Base-by-base conservation (phyloP, 2,888 invertebrate species). In the Morpho deidamia region DNA sequence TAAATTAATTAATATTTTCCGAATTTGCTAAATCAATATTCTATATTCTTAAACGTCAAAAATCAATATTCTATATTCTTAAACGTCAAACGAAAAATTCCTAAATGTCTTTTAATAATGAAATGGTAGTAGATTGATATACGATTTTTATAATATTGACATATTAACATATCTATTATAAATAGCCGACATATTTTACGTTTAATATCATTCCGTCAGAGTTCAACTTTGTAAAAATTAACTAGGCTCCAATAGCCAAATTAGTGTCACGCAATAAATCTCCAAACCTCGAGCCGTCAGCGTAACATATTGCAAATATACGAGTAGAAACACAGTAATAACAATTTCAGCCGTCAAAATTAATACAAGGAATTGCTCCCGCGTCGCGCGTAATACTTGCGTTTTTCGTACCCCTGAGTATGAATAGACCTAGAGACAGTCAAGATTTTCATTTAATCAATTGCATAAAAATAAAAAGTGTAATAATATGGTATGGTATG, bases 341-440 rank as follows among this genome's bases (percentile, higher is more conserved):
- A 79, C 76, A 75, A 76, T 74, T 72, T 72, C 70, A 72, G 69
- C 72, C 76, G 80, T 80, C 76, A 76, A 80, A 84, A 83, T 84
- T 84, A 83, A 83, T 82, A 83, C 80, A 75, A 78, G 74, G 70
- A 58, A 59, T 53, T 47, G 61, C 57, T 57, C 62, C 61, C 59
- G 51, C 52, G 50, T 34, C 55, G 55, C 60, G 51, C 57, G 54
- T 56, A 55, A 57, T 55, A 53, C 58, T 60, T 57, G 53, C 55
- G 52, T 56, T 61, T 62, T 61, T 56, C 57, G 52, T 33, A 49
- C 55, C 39, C 44, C 41, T 44, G 53, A 45, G 56, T 35, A 47
- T 44, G 42, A 41, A 38, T 48, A 48, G 55, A 39, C 48, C 14
- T 46, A 43, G 52, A 45, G 43, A 58, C 56, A 35, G 37, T 10